phyloP scores from a whole-genome alignment of 1,140 invertebrate genomes.

The Achatina immaculata region DNA sequence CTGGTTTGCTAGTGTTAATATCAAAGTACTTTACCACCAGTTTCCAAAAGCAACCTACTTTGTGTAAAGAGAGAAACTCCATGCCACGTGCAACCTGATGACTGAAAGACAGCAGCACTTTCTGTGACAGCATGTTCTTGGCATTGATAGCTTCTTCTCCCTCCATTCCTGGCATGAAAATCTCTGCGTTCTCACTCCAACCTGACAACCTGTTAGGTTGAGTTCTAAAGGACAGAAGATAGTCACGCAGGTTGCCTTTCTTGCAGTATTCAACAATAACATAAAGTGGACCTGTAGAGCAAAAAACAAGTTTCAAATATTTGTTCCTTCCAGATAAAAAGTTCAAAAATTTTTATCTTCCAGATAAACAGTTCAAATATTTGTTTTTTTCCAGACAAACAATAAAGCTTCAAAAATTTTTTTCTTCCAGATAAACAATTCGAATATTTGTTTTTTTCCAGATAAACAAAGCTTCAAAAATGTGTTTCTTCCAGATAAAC shows the following conservation, averaged over 20 bases:
- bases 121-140: slow-evolving; percentile 19
- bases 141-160: background rate
- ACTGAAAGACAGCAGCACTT: slow-evolving; percentile 89
- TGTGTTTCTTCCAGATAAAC: too few species aligned
- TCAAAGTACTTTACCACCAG: too few species aligned
- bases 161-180: background rate
- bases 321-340: too few species aligned
- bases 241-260: slow-evolving; percentile 95
- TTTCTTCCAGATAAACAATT: too few species aligned
- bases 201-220: slow-evolving; percentile 35
- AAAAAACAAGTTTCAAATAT: too few species aligned
- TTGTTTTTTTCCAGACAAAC: too few species aligned
- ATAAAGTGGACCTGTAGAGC: slow-evolving; percentile 80
- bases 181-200: slow-evolving; percentile 10
- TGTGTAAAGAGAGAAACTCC: slow-evolving; percentile 93
- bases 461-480: too few species aligned
- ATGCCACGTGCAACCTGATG: slow-evolving; percentile 97
- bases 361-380: too few species aligned
- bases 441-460: too few species aligned
- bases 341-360: too few species aligned
- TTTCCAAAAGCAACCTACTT: slow-evolving; percentile 74
- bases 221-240: slow-evolving; percentile 77
- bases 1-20: too few species aligned
- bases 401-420: too few species aligned
- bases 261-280: slow-evolving; percentile 96